Conservation (phyloP, 92 coral and sea anemone genomes). For the Plumapathes pennacea region DNA sequence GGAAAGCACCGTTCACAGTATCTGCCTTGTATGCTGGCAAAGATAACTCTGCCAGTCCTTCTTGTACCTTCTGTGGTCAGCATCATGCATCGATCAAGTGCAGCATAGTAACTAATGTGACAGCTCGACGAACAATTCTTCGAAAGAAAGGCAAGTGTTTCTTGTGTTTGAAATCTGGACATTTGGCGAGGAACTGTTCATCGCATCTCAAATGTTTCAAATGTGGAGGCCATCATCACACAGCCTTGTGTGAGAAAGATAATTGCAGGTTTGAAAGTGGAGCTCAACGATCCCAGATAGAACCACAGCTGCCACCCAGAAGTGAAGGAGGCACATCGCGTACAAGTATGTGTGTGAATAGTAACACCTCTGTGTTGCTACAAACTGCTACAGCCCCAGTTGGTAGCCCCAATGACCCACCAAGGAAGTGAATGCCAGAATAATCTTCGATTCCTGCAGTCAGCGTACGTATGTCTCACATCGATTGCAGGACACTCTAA, state of each 20-base stretch:
- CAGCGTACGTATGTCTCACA: slow-evolving; percentile 19
- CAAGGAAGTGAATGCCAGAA: slow-evolving; percentile 8
- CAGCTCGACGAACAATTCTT: too few relatives aligned
- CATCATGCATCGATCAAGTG: too few relatives aligned
- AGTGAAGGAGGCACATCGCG: slow-evolving; percentile 12
- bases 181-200: slow-evolving; percentile 11
- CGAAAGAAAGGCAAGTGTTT: slow-evolving; percentile 30
- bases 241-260: slow-evolving; percentile 16
- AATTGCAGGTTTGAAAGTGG: background rate
- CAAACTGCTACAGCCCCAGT: slow-evolving; percentile 27
- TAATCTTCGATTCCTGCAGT: slow-evolving; percentile 33
- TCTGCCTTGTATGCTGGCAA: too few relatives aligned
- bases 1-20: too few relatives aligned
- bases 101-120: too few relatives aligned
- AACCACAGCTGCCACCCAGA: background rate
- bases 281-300: background rate
- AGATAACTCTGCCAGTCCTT: too few relatives aligned
- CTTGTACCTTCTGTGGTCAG: too few relatives aligned
- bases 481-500: background rate
- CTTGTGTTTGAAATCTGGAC: slow-evolving; percentile 17
- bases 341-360: background rate
- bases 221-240: slow-evolving; percentile 13
- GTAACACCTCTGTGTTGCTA: slow-evolving; percentile 20
- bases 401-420: slow-evolving; percentile 4
- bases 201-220: slow-evolving; percentile 19